Percentiles rank a stretch among this genome's conserved stretches.
These are phyloP conservation scores for Pyrgus malvae DNA, from an alignment of 2,888 invertebrate genomes.

Conservation along the genomic window DNA sequence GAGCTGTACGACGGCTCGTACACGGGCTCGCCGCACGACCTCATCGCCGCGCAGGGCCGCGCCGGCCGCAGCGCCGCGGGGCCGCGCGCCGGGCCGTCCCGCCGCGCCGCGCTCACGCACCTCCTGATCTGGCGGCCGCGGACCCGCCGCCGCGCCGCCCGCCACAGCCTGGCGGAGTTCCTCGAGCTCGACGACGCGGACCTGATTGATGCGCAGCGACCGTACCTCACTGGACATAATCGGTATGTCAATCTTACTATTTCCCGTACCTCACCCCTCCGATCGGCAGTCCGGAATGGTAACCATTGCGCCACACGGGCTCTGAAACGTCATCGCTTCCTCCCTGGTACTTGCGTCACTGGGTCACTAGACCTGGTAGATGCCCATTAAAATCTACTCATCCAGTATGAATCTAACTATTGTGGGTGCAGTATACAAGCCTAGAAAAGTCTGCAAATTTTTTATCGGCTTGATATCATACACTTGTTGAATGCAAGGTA, in stretches of 20 bases:
- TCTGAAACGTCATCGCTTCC: too few relatives aligned
- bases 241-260: slow-evolving; percentile 70
- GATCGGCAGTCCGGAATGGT: too few relatives aligned
- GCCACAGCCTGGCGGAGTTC: slow-evolving; percentile 93
- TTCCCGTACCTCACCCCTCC: too few relatives aligned
- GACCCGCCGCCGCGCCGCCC: slow-evolving; percentile 85
- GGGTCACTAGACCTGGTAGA: too few relatives aligned
- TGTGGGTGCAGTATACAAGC: too few relatives aligned
- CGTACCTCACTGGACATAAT: slow-evolving; percentile 95
- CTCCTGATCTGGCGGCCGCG: slow-evolving; percentile 79
- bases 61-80: slow-evolving; percentile 86
- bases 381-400: too few relatives aligned
- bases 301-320: too few relatives aligned
- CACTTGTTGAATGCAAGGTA: too few relatives aligned
- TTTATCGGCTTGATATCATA: too few relatives aligned
- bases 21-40: slow-evolving; percentile 94
- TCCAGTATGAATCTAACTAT: too few relatives aligned
- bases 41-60: slow-evolving; percentile 89
- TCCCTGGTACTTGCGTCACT: too few relatives aligned
- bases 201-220: slow-evolving; percentile 87
- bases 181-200: slow-evolving; percentile 93
- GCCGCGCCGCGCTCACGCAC: slow-evolving; percentile 87
- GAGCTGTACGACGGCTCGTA: slow-evolving; percentile 97
- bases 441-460: too few relatives aligned
- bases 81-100: slow-evolving; percentile 86